Base-by-base conservation (phyloP, 2,113 vertebrate species). In the Pteruthius melanotis region DNA sequence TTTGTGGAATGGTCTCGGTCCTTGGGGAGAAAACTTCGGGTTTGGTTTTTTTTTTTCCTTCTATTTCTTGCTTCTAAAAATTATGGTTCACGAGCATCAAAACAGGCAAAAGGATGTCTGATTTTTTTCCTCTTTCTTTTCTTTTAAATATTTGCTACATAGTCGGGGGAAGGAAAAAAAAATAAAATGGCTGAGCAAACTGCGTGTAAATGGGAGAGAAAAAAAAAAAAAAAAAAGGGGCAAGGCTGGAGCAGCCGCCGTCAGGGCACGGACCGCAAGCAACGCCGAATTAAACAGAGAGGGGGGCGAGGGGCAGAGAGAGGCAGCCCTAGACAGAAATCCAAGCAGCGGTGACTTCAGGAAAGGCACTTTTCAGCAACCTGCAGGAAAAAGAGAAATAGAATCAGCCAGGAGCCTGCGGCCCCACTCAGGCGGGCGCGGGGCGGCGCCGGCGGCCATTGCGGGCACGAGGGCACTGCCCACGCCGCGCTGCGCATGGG, bases 341-440 rank as follows among this genome's bases (percentile, higher is more conserved):
- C 98, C 98, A 98, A 98, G 98, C 97, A 97, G 98, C 95, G 97
- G 97, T 93, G 97, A 97, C 98, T 98, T 98, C 98, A 97, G 96
- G 96, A 98, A 98, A 98, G 97, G 97, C 98, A 98, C 98, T 98
- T 98, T 98, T 98, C 98, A 98, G 97, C 98, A 97, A 98, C 98
- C 98, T 98, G 98, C 91, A 95, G 97, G 95, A 95, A 97, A 97
- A 98, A 96, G 95, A 97, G 93, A 98, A 95, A 97, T 75, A 95
- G 91, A 94, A 97, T 98, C 96, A 98, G 97, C 68, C 87, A 93
- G 71, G 86, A 93, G 87, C 89, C 79, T 61, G 80, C 44, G 66
- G 70, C 84, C 77, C 81, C 59, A 56, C 66, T 85, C 50, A 60
- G 74, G 87, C 94, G 92, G 71, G 88, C 72, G 72, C 95, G 81